A percentile compares a stretch with the other conserved stretches of the same genome.
phyloP scores from a whole-genome alignment of 2,888 invertebrate species.

The Catocala sponsa region DNA sequence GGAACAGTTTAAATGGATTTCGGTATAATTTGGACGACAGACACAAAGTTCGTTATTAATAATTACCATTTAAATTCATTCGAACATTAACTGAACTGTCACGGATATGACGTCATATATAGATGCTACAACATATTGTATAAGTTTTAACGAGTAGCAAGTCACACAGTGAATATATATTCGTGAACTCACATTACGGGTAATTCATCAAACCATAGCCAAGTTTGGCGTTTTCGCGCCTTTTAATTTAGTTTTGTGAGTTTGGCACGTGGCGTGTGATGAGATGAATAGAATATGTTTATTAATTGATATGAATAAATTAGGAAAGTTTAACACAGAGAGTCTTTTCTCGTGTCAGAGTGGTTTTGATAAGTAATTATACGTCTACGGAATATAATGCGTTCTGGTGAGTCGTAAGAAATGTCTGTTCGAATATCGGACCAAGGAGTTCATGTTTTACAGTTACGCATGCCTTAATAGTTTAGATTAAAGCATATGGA shows the following conservation, averaged over 20 bases:
- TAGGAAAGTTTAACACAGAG: conserved; percentile 10
- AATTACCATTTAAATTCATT: conserved; percentile 52
- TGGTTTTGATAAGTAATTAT: too few species aligned
- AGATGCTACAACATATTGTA: conserved; percentile 28
- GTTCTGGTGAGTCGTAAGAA: too few species aligned
- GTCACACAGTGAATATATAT: conserved; percentile 49
- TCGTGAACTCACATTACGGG: conserved; percentile 67
- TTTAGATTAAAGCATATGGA: too few species aligned
- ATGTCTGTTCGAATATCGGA: too few species aligned
- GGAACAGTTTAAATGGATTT: conserved; percentile 46
- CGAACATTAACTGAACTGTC: conserved; percentile 41
- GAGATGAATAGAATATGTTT: conserved; percentile 18
- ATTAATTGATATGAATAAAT: conserved; percentile 20
- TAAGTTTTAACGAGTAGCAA: conserved; percentile 61
- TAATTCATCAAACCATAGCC: conserved; percentile 74
- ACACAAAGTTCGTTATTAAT: conserved; percentile 52
- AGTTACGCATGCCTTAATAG: too few species aligned
- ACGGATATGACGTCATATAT: conserved; percentile 26
- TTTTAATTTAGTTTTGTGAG: conserved; percentile 69
- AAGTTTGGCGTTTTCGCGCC: conserved; percentile 69
- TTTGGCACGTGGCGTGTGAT: conserved; percentile 32
- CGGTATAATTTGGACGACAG: conserved; percentile 48
- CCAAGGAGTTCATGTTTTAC: too few species aligned
- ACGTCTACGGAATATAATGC: too few species aligned
- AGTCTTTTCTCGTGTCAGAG: not conserved